Conservation (phyloP, 1,140 invertebrate species). For the Paralvinella palmiformis region DNA sequence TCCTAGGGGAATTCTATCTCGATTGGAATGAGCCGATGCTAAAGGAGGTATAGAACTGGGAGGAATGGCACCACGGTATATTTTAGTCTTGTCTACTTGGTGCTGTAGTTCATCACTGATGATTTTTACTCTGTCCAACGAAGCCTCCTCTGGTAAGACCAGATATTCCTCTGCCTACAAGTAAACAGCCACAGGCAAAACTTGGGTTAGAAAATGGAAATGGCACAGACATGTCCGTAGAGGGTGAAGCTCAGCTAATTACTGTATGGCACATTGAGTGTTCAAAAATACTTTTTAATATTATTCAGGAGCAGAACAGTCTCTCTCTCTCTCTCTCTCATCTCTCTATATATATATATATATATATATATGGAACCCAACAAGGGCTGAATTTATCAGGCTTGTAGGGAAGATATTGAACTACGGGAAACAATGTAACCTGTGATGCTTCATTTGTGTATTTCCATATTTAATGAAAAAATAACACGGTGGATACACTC, state of each 20-base stretch:
- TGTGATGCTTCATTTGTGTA: no score
- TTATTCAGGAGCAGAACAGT: not conserved
- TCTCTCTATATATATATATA: no score
- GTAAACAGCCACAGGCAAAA: not conserved
- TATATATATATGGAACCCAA: no score
- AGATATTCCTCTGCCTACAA: constrained; percentile 40
- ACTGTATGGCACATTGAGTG: not conserved
- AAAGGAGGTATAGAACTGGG: not conserved
- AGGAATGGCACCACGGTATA: not conserved
- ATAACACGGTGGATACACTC: no score
- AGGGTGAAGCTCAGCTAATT: not conserved
- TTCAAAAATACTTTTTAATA: not conserved
- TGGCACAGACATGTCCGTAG: not conserved
- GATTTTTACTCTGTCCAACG: constrained; percentile 22
- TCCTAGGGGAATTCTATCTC: not conserved
- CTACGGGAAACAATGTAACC: no score
- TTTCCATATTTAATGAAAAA: no score
- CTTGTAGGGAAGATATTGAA: no score
- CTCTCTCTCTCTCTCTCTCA: no score
- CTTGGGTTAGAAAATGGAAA: not conserved
- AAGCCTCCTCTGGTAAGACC: constrained; percentile 25
- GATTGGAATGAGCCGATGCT: not conserved
- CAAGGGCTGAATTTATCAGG: no score
- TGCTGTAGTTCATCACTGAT: constrained; percentile 28
- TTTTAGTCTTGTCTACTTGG: not conserved